Percentiles rank a stretch among this genome's conserved stretches.
phyloP scores from a whole-genome alignment of 1,140 invertebrate genomes.

The Drosophila nigromelanica region DNA sequence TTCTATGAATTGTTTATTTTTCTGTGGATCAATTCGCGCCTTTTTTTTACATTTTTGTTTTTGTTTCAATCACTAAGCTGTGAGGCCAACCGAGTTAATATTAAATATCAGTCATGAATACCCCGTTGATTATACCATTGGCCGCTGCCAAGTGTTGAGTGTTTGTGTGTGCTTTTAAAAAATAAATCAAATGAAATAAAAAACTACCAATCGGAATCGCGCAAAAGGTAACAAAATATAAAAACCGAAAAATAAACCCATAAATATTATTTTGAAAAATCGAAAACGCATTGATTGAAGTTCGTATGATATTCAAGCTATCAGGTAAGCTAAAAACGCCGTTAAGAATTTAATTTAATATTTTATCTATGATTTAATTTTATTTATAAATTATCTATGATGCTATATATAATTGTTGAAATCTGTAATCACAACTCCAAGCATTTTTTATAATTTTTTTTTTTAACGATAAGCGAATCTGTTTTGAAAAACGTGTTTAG shows the following conservation, averaged over 20 bases:
- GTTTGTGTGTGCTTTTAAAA: neutral
- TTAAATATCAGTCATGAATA: neutral
- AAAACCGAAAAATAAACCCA: neutral
- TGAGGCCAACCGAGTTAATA: neutral
- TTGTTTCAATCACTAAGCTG: slow-evolving; percentile 6
- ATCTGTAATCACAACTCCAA: no score
- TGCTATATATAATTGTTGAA: no score
- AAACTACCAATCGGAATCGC: neutral
- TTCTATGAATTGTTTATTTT: slow-evolving; percentile 16
- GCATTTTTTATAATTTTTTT: no score
- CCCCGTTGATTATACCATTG: neutral
- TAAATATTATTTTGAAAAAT: neutral
- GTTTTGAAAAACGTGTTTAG: no score
- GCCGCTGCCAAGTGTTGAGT: slow-evolving; percentile 7
- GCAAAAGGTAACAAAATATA: neutral
- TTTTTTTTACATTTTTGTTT: slow-evolving; percentile 25
- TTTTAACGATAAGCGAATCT: no score
- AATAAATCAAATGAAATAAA: neutral
- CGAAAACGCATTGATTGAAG: neutral
- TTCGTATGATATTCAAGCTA: neutral
- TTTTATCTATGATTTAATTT: no score
- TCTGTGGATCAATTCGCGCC: slow-evolving; percentile 2
- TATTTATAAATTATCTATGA: no score
- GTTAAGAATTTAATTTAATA: neutral
- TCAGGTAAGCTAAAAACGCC: neutral